Evolutionary conservation across 1,140 invertebrate genomes (phyloP), one percentile per base, ranked within the genome.

Genomic region (Lepidostoma basale): DNA sequence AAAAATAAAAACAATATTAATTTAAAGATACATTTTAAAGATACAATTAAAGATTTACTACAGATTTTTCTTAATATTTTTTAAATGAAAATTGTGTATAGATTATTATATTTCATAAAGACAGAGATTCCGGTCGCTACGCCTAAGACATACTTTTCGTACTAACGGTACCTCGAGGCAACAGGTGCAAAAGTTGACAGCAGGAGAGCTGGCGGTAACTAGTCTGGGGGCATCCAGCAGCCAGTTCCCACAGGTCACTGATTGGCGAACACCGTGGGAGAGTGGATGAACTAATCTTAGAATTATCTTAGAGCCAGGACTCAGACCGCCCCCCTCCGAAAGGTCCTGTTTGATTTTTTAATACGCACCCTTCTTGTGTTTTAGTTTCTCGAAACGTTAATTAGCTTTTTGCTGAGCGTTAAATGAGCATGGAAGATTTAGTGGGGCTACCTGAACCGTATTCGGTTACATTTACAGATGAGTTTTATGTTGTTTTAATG

Each of bases 171-270:
- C 12, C 63, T 25, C 45, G 14, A 20, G 39, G 59, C 62, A 58
- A 69, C 67, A 69, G 67, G 67, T 69, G 67, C 54, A 28, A 36
- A 68, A 39, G 22, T 60, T 69, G 67, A 69, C 67, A 69, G 67
- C 67, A 52, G 62, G 60, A 42, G 62, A 62, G 33, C 52, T 64
- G 56, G 10, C 39, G 39, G 42, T 60, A 60, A 60, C 56, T 42
- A 60, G 56, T 26, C 36, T 10, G 14, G 36, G 42, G 9, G 56
- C n/a, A 25, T 23, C 12, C 5, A 33, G 22, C 36, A 56, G 23
- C 36, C n/a, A 60, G 39, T 44, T 60, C 56, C 56, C 56, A 60
- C 56, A 60, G 3, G 36, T 23, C n/a, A 8, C 22, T 60, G 56
- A 42, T 60, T 44, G 20, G 39, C n/a, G 22, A 60, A 44, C 28